These are phyloP conservation scores for Oxygymnocypris stewartii DNA, from an alignment of 2,113 vertebrate genomes.

Conservation along the genomic window DNA sequence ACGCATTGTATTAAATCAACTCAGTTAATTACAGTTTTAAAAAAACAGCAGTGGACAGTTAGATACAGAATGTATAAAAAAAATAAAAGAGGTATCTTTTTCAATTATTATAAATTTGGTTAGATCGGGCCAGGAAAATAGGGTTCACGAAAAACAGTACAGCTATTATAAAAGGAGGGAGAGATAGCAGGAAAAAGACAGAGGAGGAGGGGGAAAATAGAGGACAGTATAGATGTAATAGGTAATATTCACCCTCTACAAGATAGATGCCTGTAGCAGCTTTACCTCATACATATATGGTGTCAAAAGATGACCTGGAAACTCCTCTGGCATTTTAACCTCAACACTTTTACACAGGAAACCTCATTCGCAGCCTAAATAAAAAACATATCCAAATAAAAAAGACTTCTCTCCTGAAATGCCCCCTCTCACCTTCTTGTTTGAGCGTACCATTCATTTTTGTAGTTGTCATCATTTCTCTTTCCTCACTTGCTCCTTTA, in stretches of 20 bases:
- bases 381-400: not conserved
- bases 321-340: not conserved
- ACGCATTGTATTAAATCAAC: slow-evolving; percentile 27
- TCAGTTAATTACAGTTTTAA: slow-evolving; percentile 24
- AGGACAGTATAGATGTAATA: not conserved
- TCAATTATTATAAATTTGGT: slow-evolving; percentile 42
- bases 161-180: slow-evolving; percentile 12
- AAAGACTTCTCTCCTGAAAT: not conserved
- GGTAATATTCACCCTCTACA: slow-evolving; percentile 13
- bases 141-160: slow-evolving; percentile 15
- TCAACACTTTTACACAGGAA: slow-evolving; percentile 7
- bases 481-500: slow-evolving; percentile 7
- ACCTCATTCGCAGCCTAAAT: slow-evolving; percentile 21
- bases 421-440: slow-evolving; percentile 1
- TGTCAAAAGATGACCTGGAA: not conserved
- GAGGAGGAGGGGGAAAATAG: not conserved
- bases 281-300: slow-evolving; percentile 4
- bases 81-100: not conserved
- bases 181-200: not conserved
- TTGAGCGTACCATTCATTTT: slow-evolving; percentile 25
- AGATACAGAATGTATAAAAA: slow-evolving; percentile 47
- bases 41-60: slow-evolving; percentile 52
- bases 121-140: slow-evolving; percentile 22
- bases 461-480: not conserved
- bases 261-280: not conserved